Conservation (phyloP, 2,888 invertebrate genomes). For the Bombylius discolor region DNA sequence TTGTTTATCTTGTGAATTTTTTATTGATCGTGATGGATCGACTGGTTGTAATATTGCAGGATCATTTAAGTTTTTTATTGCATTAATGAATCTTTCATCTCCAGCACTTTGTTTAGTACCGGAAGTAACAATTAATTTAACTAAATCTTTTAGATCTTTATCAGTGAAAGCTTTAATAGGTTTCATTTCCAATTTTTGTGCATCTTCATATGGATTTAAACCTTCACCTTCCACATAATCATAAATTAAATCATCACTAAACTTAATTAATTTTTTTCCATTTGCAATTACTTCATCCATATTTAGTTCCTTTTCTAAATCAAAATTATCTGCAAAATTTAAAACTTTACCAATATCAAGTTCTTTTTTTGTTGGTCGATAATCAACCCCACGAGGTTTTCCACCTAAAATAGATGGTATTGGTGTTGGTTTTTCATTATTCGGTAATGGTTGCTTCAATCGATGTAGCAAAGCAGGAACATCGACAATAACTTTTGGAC, state of each 20-base stretch:
- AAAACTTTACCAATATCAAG: too few species aligned
- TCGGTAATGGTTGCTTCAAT: slow-evolving; percentile 25
- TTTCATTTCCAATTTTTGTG: too few species aligned
- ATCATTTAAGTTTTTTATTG: too few species aligned
- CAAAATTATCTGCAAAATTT: too few species aligned
- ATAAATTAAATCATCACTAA: neutral
- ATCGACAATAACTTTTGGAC: slow-evolving; percentile 25
- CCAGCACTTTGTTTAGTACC: neutral
- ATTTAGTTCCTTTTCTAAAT: too few species aligned
- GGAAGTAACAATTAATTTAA: neutral
- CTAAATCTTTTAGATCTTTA: neutral
- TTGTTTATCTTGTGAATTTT: neutral
- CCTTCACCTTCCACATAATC: neutral
- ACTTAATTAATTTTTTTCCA: neutral
- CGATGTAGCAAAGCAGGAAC: slow-evolving; percentile 24
- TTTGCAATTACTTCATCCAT: neutral
- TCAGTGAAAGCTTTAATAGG: neutral
- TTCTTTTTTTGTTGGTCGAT: neutral
- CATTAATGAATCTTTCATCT: neutral
- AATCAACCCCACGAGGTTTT: neutral
- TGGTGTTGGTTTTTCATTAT: slow-evolving; percentile 25
- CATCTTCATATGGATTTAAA: neutral
- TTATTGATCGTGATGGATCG: neutral
- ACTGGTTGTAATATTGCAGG: neutral
- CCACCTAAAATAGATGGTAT: slow-evolving; percentile 23